Evolutionary conservation across 2,113 vertebrate species (phyloP).

Genomic region (Alosa alosa): DNA sequence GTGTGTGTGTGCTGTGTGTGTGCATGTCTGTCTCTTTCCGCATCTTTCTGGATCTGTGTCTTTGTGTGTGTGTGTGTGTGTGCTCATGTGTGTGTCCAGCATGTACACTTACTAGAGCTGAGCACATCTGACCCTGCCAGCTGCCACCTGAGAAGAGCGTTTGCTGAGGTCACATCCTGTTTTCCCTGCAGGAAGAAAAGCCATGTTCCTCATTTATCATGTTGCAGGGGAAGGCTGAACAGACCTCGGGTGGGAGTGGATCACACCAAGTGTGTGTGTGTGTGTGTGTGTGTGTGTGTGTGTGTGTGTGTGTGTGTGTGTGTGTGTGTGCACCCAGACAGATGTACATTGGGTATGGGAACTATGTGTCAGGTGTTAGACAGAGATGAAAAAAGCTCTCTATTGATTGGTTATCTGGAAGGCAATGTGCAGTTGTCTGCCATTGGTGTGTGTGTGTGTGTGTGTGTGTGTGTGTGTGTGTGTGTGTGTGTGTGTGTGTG

Average conservation of each 20-base stretch:
- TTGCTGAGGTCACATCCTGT: conserved; percentile 43
- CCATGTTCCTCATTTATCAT: conserved; percentile 47
- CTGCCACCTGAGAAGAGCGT: conserved; percentile 39
- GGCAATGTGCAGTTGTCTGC: neutral
- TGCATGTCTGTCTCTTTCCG: neutral
- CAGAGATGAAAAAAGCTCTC: neutral
- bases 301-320: conserved; percentile 2
- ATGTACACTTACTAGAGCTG: neutral
- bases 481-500: neutral
- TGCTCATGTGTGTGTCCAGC: neutral
- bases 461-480: too few relatives aligned
- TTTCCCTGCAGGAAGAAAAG: conserved; percentile 46
- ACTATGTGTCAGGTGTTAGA: neutral
- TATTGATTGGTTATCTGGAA: neutral
- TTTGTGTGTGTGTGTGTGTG: neutral
- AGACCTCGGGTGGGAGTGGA: neutral
- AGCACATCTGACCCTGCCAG: conserved; percentile 17
- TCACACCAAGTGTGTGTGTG: neutral
- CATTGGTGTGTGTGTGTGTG: neutral
- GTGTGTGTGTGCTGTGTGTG: neutral
- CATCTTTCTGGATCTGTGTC: neutral
- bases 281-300: neutral
- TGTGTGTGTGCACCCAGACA: neutral
- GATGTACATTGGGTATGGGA: neutral
- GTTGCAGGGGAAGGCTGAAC: conserved; percentile 19